phyloP scores from a whole-genome alignment of 2,113 vertebrate genomes.

The Periophthalmus modestus region DNA sequence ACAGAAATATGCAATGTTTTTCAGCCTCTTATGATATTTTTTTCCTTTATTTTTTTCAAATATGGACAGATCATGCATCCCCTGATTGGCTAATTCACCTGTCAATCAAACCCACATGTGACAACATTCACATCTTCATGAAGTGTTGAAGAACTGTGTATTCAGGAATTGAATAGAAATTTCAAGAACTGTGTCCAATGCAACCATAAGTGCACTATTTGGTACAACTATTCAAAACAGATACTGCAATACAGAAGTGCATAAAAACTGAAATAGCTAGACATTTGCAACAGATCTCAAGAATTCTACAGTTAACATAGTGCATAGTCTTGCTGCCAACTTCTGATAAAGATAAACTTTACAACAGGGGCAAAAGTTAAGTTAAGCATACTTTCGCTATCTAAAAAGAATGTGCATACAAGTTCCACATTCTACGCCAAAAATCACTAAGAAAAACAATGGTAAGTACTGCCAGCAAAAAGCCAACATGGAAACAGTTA shows the following conservation, averaged over 20 bases:
- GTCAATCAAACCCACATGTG: neutral
- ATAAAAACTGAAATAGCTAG: neutral
- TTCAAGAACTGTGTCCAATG: too few relatives aligned
- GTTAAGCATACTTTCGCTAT: neutral
- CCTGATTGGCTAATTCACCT: too few relatives aligned
- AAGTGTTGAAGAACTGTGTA: too few relatives aligned
- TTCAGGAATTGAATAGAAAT: too few relatives aligned
- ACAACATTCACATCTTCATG: too few relatives aligned
- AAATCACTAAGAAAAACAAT: constrained; percentile 31
- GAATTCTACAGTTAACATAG: neutral
- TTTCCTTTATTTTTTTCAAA: too few relatives aligned
- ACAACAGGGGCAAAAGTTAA: neutral
- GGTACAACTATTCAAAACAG: too few relatives aligned
- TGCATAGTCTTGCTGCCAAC: neutral
- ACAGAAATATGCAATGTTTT: neutral
- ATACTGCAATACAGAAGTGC: too few relatives aligned
- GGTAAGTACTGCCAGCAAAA: constrained; percentile 32
- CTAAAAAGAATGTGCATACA: constrained; percentile 9
- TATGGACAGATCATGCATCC: too few relatives aligned
- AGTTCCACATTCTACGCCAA: constrained; percentile 33
- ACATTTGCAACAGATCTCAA: neutral
- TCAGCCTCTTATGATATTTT: too few relatives aligned
- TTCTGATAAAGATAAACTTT: neutral
- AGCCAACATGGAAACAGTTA: constrained; percentile 36
- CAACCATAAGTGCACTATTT: too few relatives aligned